A percentile compares a stretch with the other conserved stretches of the same genome.
phyloP scores from a whole-genome alignment of 2,113 vertebrate species.

The Syrrhaptes paradoxus region DNA sequence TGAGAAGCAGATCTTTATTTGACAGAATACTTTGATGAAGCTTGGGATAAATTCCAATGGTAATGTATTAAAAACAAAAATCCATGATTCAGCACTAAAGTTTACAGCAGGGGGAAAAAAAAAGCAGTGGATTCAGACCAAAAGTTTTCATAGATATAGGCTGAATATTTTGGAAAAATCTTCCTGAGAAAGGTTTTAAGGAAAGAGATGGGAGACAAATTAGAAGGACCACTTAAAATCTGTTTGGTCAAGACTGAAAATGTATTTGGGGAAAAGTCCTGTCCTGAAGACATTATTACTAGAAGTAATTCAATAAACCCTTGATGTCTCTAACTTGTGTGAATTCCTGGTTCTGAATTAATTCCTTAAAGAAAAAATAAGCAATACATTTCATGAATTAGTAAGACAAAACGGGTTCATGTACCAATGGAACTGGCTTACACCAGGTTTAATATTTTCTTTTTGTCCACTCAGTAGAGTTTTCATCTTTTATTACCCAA shows the following conservation, averaged over 20 bases:
- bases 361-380: background rate
- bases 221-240: background rate
- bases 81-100: background rate
- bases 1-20: background rate
- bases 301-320: background rate
- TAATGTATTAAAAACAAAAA: background rate
- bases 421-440: background rate
- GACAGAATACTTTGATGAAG: background rate
- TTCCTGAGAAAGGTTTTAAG: background rate
- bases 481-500: background rate
- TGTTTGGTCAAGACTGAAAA: background rate
- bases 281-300: background rate
- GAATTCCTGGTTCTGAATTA: background rate
- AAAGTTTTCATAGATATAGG: background rate
- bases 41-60: background rate
- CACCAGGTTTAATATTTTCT: background rate
- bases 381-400: background rate
- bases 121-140: background rate
- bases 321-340: background rate
- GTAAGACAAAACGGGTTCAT: background rate
- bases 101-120: fast-evolving
- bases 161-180: background rate
- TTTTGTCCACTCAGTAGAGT: background rate
- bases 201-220: background rate
- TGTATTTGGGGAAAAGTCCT: background rate